Conservation (phyloP, 2,113 vertebrate species). For the Tragelaphus imberbis region DNA sequence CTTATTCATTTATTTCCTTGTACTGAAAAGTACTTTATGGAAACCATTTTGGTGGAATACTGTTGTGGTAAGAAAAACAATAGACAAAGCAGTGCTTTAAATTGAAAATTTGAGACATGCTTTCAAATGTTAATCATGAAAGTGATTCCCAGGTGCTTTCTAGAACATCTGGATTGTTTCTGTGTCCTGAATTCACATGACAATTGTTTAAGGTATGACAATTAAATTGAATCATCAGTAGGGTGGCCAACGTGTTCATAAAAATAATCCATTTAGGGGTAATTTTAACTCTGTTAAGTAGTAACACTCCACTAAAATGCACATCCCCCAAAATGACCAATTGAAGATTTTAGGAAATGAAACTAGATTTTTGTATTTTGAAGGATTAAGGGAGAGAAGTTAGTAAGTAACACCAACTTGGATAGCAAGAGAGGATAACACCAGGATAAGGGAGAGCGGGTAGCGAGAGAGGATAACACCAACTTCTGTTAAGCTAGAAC, state of each 20-base stretch:
- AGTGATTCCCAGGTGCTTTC: neutral
- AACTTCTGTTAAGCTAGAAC: neutral
- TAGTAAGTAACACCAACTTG: neutral
- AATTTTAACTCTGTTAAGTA: neutral
- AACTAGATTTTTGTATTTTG: neutral
- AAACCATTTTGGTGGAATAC: neutral
- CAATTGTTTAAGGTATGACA: neutral
- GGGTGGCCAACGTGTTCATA: neutral
- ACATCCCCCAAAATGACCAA: neutral
- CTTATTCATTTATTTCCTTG: neutral
- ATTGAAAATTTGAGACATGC: neutral
- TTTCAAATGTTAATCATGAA: neutral
- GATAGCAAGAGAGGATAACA: no score
- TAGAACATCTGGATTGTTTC: neutral
- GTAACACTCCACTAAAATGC: neutral
- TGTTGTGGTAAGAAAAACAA: neutral
- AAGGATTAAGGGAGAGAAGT: neutral
- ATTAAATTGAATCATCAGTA: constrained; percentile 34
- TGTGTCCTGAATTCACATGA: neutral
- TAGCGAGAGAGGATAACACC: no score
- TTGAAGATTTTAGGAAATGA: constrained; percentile 1
- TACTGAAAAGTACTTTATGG: neutral
- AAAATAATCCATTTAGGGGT: neutral
- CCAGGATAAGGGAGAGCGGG: no score
- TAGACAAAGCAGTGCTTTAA: neutral